Base-by-base conservation (phyloP, 2,888 invertebrate species). In the Brenthis daphne region DNA sequence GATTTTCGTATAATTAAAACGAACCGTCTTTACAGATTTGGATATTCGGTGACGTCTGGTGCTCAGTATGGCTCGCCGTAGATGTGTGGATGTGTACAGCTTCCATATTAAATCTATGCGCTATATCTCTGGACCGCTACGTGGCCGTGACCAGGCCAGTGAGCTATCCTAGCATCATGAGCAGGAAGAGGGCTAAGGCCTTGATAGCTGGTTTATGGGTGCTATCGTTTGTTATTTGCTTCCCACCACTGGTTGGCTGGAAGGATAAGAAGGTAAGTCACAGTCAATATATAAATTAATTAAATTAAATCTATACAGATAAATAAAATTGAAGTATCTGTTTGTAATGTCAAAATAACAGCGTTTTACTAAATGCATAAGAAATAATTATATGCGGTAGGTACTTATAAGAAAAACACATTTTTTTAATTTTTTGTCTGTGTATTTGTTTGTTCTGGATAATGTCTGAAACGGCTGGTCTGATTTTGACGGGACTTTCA, bases 81-180 rank as follows among this genome's bases (percentile, higher is more conserved):
- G 99, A 99, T 89, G 99, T 99, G 13, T 98, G 99, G 98, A 97
- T 99, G 97, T 99, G 99, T 92, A 99, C 99, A 0, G 98, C 99
- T 0, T 98, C 98, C 78, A 99, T 99, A 80, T 94, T 99, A 77
- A 99, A 99, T 89, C 94, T 99, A 67, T 98, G 98, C 85, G 99
- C 98, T 79, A 99, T 99, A 84, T 98, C 98, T 16, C 93, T 99
- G 83, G 97, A 97, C 92, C 94, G 99, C 88, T 99, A 99, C 93
- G 96, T 99, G 79, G 99, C 99, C 33, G 99, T 99, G 72, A 99
- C 99, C 54, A 94, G 98, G 66, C 99, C 99, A 0, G 97, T 99
- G 80, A 97, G 97, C 85, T 99, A 99, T 93, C 98, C 99, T 33
- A 96, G 96, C 92, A 96, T 97, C 80, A 97, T 97, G 97, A 96